Evolutionary conservation across 2,888 invertebrate species (phyloP).

Genomic region (Muscina levida): DNA sequence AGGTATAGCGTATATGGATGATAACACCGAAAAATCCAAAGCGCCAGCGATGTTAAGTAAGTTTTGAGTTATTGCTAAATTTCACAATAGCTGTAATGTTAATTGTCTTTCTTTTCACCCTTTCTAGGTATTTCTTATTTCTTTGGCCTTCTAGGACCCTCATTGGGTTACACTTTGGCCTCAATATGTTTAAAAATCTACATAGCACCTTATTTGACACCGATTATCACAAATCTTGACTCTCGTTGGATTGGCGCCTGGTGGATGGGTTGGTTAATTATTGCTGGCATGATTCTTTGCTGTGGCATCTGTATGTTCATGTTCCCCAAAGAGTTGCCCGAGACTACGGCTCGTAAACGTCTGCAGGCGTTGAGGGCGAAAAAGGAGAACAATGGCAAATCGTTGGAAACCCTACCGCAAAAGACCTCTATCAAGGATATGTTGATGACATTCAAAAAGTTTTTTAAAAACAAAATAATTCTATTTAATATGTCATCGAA

Average conservation of each 20-base stretch:
- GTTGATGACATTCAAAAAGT: constrained; percentile 83
- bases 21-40: constrained; percentile 85
- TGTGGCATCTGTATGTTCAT: constrained; percentile 83
- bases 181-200: constrained; percentile 84
- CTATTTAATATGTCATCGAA: constrained; percentile 86
- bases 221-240: constrained; percentile 84
- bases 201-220: constrained; percentile 83
- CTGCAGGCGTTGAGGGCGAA: constrained; percentile 64
- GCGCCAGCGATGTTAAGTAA: constrained; percentile 85
- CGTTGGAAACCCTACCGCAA: constrained; percentile 28
- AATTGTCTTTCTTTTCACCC: too few species aligned
- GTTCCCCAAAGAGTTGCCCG: constrained; percentile 86
- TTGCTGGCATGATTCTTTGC: constrained; percentile 82
- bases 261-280: constrained; percentile 88
- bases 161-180: constrained; percentile 84
- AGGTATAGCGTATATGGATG: constrained; percentile 87
- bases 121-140: constrained; percentile 84
- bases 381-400: constrained; percentile 61
- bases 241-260: constrained; percentile 90
- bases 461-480: constrained; percentile 84
- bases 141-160: constrained; percentile 84
- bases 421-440: constrained; percentile 81
- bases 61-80: constrained; percentile 66
- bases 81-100: neutral
- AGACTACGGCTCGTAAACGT: constrained; percentile 82